A percentile compares a stretch with the other conserved stretches of the same genome.
Conservation (phyloP, 2,797 vertebrate species). For the Delichon dasypus region DNA sequence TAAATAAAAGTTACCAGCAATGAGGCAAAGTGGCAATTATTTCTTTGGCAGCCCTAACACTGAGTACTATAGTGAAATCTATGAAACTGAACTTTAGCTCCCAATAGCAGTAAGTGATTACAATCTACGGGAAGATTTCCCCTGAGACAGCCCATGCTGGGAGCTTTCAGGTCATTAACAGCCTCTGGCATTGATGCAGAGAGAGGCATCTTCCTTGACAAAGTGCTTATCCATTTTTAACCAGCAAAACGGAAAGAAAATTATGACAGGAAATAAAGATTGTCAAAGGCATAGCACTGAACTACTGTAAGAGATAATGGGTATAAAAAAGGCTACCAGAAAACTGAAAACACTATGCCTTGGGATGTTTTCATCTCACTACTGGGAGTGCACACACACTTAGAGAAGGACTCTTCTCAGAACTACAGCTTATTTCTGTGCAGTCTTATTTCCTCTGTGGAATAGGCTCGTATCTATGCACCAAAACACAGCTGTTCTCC, state of each 20-base stretch:
- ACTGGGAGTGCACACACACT: not conserved
- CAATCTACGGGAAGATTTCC: not conserved
- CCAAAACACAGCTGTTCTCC: slow-evolving; percentile 23
- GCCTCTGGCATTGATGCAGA: not conserved
- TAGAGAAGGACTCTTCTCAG: not conserved
- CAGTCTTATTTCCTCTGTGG: not conserved
- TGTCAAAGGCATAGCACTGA: not conserved
- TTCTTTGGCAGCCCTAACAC: not conserved
- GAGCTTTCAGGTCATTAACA: not conserved
- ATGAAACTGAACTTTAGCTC: slow-evolving; percentile 10
- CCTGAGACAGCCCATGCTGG: not conserved
- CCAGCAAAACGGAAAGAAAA: not conserved
- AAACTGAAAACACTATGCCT: not conserved
- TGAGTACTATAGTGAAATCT: not conserved
- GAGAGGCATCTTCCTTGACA: not conserved
- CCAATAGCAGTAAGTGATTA: not conserved
- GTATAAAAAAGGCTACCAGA: not conserved
- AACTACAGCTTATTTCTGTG: not conserved
- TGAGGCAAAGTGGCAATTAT: not conserved
- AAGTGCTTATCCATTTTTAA: not conserved
- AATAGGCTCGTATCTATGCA: not conserved
- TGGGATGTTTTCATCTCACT: not conserved
- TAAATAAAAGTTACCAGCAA: not conserved
- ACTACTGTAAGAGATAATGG: not conserved
- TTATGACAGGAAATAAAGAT: not conserved